These are phyloP conservation scores for Enteromius trimaculatus DNA, from an alignment of 2,797 vertebrate genomes.

Conservation along the genomic window DNA sequence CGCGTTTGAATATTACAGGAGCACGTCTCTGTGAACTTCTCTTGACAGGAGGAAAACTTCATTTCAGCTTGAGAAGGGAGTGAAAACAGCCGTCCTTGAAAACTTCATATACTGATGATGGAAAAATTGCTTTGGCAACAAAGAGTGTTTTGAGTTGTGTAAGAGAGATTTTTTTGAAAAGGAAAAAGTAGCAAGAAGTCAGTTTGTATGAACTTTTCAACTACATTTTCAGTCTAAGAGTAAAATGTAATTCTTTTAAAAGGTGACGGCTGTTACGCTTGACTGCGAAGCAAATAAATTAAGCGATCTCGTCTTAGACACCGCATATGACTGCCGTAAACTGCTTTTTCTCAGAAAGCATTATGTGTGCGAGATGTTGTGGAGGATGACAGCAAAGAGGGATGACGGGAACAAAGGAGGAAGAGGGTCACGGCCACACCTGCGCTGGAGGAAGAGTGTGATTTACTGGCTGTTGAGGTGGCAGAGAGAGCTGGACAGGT, in stretches of 20 bases:
- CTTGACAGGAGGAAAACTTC: conserved; percentile 46
- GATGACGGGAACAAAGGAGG: conserved; percentile 18
- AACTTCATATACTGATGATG: conserved; percentile 35
- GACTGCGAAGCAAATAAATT: not conserved
- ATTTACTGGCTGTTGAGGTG: conserved; percentile 78
- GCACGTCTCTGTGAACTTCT: conserved; percentile 39
- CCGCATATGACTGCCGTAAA: not conserved
- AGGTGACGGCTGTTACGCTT: conserved; percentile 12
- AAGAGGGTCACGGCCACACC: conserved; percentile 59
- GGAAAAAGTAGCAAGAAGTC: conserved; percentile 28
- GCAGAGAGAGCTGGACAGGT: conserved; percentile 74
- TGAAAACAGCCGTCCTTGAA: conserved; percentile 40
- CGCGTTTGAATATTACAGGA: conserved; percentile 50
- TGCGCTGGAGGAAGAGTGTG: conserved; percentile 75
- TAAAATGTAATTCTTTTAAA: not conserved
- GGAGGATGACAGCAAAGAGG: conserved; percentile 21
- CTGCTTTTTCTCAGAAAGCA: not conserved
- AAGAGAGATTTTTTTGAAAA: not conserved
- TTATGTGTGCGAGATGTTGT: conserved; percentile 1
- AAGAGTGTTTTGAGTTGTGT: conserved; percentile 7
- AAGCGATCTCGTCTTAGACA: not conserved
- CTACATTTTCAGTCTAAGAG: not conserved
- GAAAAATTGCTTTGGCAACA: conserved; percentile 35
- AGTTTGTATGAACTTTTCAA: conserved; percentile 21
- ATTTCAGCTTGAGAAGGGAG: conserved; percentile 46